Evolutionary conservation across 2,888 invertebrate genomes (phyloP), one percentile per base, ranked within the genome.

Genomic region (Mythimna impura): DNA sequence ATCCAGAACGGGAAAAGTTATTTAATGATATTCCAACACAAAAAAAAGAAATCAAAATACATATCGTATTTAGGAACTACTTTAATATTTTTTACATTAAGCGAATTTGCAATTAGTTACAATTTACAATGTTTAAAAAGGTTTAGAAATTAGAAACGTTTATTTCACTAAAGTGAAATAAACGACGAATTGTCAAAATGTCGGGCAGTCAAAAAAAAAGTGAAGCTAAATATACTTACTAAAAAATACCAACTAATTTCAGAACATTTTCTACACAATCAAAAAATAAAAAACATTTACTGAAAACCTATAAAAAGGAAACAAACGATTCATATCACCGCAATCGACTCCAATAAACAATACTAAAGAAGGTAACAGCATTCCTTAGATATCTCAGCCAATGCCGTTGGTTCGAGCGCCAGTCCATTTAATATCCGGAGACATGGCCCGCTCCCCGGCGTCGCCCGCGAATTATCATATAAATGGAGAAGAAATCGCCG

Each of bases 401-500:
- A 85, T 83, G 64, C 76, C 79, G 66, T 79, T 82, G 73, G 66
- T 72, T 81, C 73, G 52, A 54, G 65, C 76, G 72, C 70, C 74
- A 70, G 85, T 81, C 83, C 82, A 80, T 84, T 89, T 87, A 89
- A 88, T 89, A 89, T 87, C 86, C 84, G 86, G 64, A 86, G 83
- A 89, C 86, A 82, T 79, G 80, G 77, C 66, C 66, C 67, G 75
- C 72, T 75, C 66, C 66, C 71, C 36, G 74, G 63, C 73, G 71
- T 78, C 78, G 76, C 72, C 81, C 68, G 66, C 81, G 83, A 85
- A 91, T 91, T 91, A 91, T 87, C 91, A 90, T 91, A 91, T 90
- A 91, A 89, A 91, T 91, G 86, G 91, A 85, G 84, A 87, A 88
- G 83, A 83, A 86, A 90, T 88, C 85, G 85, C 66, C 72, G 71